Evolutionary conservation across 2,888 invertebrate genomes (phyloP), one percentile per base, ranked within the genome.

Genomic region (Lepidochrysops patricia): DNA sequence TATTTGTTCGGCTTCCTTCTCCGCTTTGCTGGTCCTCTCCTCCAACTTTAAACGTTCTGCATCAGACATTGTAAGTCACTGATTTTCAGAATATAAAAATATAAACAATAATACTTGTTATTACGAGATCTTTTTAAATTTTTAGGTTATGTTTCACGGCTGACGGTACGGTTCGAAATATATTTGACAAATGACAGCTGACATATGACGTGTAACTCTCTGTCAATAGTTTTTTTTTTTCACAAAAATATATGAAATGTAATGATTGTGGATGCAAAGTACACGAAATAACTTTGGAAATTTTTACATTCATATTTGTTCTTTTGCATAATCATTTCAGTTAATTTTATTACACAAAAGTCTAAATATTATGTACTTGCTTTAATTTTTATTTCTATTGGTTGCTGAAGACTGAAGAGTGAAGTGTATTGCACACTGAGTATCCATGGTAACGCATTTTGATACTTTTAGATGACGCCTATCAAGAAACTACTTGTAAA

Each of bases 1-100:
- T 60, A 89, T 79, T 23, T 73, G 76, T 61, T 76, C 79, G 1
- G 74, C 82, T 68, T 82, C 84, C 62, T 77, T 79, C 69, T 89
- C 89, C 1, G 82, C 82, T 62, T 72, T 73, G 2, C 66, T 68
- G 7, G 84, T 88, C 62, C 84, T 75, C 65, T 80, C 78, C 68
- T 84, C 83, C 35, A 89, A 67, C 9, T 67, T 66, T 61, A 72
- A 80, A 62, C 79, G 71, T 57, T 81, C 78, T 58, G 67, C 57
- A 23, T 79, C 74, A 12, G 82, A 72, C 85, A 85, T 88, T 64
- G 62, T 63, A 23, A 15, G 7, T 43, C 3, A 43, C 43, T 43
- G 43, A 3, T 23, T 4, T 9, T 19, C 19, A 43, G 9, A 43
- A 43, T 43, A 12, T 19, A 43, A 9, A 9, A 43, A 43, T 6